Evolutionary conservation across 2,888 invertebrate species (phyloP), one percentile per base, ranked within the genome.

Genomic region (Idaea biselata): DNA sequence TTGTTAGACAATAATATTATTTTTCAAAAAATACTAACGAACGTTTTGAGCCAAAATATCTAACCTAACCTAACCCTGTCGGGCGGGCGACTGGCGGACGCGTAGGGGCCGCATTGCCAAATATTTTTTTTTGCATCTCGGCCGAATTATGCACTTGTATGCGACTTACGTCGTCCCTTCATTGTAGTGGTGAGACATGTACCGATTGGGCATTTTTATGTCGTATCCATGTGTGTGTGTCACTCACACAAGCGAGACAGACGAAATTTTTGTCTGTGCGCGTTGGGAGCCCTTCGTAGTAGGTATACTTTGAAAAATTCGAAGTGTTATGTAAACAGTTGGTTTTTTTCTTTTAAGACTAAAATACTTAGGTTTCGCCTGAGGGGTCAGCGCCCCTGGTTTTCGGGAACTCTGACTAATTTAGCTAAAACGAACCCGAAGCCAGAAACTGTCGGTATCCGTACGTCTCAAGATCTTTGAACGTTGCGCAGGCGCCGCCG

Each of bases 121-220:
- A 92, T 91, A 91, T 91, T 92, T 92, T 92, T 87, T 92, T 92
- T 92, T 92, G 92, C 91, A 92, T 92, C 92, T 92, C 92, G 89
- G 88, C 92, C 92, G 92, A 92, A 92, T 90, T 92, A 91, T 92
- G 92, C 92, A 92, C 91, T 91, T 91, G 92, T 92, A 92, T 92
- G 92, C 92, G 91, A 87, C 91, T 91, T 92, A 89, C 91, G 91
- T 90, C 87, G 85, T 87, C 90, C 90, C 91, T 91, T 89, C 89
- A 86, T 88, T 91, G 92, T 91, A 89, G 89, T 90, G 85, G 92
- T 91, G 91, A 89, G 91, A 88, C 91, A 88, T 87, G 88, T 91
- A 89, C 87, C 79, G 87, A 91, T 86, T 87, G 87, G 85, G 82
- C 86, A 89, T 90, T 91, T 90, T 91, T 91, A 91, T 84, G 82